Evolutionary conservation across 2,888 invertebrate genomes (phyloP), one percentile per base, ranked within the genome.

Genomic region (Cephus runcator): DNA sequence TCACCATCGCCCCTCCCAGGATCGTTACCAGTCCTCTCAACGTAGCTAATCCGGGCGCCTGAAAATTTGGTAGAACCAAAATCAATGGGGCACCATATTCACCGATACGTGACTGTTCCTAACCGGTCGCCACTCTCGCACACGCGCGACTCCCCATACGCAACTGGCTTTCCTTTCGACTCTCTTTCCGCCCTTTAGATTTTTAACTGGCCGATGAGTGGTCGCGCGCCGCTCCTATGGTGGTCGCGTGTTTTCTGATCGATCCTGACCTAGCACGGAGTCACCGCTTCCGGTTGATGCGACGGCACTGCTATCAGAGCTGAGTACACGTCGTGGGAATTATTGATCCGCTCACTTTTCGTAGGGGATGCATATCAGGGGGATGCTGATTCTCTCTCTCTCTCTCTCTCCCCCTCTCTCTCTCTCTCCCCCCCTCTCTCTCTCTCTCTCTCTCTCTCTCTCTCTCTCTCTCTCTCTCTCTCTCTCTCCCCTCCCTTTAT

Each of bases 221-320:
- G 71, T 31, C 68, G 73, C 71, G 11, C 75, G 69, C 30, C 35
- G 30, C 30, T 75, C 35, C 69, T 71, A 33, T 33, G 34, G 36
- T 78, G 73, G 76, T 73, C 69, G 69, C 69, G 35, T 33, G 30
- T 73, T 76, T 76, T 76, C 76, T 56, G 74, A 79, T 79, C 79
- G 76, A 77, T 79, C 76, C 73, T 73, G 76, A 79, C 76, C 76
- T 79, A 69, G 40, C 79, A 34, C 79, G 73, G 69, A 71, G 40
- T 56, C 40, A 56, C 40, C 23, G 40, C 40, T 56, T 56, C 40
- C 40, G 40, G 40, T 56, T 9, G 40, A 56, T 56, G 23, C 40
- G 15, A 56, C 40, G 40, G 40, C 40, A 56, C 40, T 15, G 40
- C 23, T 56, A 56, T 56, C 40, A 56, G 40, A 56, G 40, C 40